phyloP scores from a whole-genome alignment of 2,113 vertebrate genomes.

The Colinus virginianus region DNA sequence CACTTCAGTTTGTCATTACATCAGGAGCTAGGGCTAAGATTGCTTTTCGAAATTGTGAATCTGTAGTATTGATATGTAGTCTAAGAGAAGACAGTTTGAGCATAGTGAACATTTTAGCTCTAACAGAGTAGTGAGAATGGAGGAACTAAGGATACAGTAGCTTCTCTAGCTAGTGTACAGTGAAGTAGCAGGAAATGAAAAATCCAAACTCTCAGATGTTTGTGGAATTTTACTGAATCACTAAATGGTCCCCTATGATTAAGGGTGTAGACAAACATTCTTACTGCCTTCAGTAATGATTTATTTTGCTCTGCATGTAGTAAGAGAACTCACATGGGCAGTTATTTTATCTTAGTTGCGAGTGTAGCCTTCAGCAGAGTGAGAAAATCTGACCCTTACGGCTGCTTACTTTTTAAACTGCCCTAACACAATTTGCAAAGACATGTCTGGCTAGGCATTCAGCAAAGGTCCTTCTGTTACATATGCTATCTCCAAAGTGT shows the following conservation, averaged over 20 bases:
- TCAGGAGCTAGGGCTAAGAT: background rate
- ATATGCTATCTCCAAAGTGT: background rate
- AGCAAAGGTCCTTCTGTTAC: background rate
- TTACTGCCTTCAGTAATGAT: slow-evolving; percentile 19
- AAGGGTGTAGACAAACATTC: slow-evolving; percentile 26
- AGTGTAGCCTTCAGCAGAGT: background rate
- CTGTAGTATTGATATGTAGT: background rate
- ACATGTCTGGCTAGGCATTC: background rate
- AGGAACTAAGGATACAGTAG: background rate
- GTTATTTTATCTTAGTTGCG: background rate
- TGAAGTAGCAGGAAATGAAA: slow-evolving; percentile 43
- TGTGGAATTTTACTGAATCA: slow-evolving; percentile 36
- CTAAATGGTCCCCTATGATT: background rate
- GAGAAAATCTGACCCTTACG: background rate
- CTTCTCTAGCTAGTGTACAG: slow-evolving; percentile 13
- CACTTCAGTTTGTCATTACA: background rate
- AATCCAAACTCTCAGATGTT: slow-evolving; percentile 6
- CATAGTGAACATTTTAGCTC: background rate
- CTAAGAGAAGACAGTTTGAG: background rate
- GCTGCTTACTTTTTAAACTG: background rate
- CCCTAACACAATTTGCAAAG: background rate
- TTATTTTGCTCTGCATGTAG: slow-evolving; percentile 4
- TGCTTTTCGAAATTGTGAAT: background rate
- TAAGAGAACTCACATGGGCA: background rate
- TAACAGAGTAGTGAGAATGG: background rate